Conservation (phyloP, 2,113 vertebrate genomes). For the Gymnocephalus cernua region DNA sequence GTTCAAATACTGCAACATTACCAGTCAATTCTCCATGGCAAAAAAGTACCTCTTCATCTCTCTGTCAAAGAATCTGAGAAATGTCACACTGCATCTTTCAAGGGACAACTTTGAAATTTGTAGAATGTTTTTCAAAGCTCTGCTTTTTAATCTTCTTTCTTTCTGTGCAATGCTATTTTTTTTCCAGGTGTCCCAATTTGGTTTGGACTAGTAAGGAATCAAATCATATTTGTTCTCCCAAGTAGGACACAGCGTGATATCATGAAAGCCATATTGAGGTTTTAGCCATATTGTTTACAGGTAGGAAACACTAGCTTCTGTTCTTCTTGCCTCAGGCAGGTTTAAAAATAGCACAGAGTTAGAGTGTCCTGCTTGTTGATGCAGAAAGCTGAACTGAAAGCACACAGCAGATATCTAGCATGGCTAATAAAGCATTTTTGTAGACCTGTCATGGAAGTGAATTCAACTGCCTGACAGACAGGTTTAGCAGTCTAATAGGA, state of each 20-base stretch:
- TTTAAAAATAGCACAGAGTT: constrained; percentile 26
- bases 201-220: constrained; percentile 4
- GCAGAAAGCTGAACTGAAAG: constrained; percentile 59
- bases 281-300: constrained; percentile 52
- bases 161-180: constrained; percentile 1
- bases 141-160: not conserved
- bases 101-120: constrained; percentile 29
- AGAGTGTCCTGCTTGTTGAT: constrained; percentile 53
- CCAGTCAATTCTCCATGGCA: constrained; percentile 5
- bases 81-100: constrained; percentile 44
- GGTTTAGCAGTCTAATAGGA: constrained; percentile 14
- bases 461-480: not conserved
- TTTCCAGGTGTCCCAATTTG: constrained; percentile 22
- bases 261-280: constrained; percentile 27
- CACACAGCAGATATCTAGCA: constrained; percentile 21
- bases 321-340: constrained; percentile 47
- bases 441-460: not conserved
- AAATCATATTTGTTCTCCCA: constrained; percentile 24
- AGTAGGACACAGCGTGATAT: constrained; percentile 43
- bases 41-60: constrained; percentile 48
- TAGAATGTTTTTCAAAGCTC: constrained; percentile 2
- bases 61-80: constrained; percentile 22
- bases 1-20: constrained; percentile 24
- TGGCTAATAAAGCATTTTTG: constrained; percentile 24
- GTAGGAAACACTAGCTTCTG: constrained; percentile 36